A percentile compares a stretch with the other conserved stretches of the same genome.
Evolutionary conservation across 2,888 invertebrate species (phyloP).

Genomic region (Micoletzkya japonica): DNA sequence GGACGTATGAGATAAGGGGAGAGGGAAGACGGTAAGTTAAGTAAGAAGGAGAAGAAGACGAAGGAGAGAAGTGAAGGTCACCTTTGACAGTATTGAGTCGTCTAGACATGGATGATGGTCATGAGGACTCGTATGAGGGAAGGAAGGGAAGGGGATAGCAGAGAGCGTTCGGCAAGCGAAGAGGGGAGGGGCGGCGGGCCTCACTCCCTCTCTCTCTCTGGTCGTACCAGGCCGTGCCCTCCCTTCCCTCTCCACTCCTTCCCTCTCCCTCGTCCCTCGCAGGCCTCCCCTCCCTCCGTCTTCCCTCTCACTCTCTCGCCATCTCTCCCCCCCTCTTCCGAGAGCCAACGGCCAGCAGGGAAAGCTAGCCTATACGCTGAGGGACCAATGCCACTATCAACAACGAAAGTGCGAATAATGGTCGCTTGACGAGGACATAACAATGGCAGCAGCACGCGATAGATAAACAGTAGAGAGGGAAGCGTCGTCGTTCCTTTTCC

Average conservation of each 20-base stretch:
- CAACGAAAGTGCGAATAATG: no score
- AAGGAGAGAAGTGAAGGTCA: not conserved
- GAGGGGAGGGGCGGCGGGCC: conserved; percentile 1
- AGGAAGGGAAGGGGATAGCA: not conserved
- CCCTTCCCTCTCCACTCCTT: not conserved
- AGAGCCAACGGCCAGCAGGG: not conserved
- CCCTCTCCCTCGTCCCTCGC: not conserved
- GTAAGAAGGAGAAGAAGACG: not conserved
- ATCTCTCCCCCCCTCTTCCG: not conserved
- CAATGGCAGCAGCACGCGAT: no score
- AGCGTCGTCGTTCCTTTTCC: no score
- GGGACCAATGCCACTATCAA: no score
- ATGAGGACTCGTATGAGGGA: not conserved
- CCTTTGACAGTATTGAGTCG: not conserved
- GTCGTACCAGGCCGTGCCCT: not conserved
- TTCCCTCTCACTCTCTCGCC: conserved; percentile 15
- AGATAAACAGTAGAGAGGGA: no score
- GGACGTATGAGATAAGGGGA: not conserved
- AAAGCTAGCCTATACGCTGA: not conserved
- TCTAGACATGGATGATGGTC: not conserved
- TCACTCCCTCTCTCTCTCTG: conserved; percentile 3
- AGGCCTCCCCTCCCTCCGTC: not conserved
- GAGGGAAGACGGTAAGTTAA: not conserved
- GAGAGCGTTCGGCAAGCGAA: not conserved
- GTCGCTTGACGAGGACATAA: no score